Base-by-base conservation (phyloP, 2,113 vertebrate species). In the Puntigrus tetrazona region DNA sequence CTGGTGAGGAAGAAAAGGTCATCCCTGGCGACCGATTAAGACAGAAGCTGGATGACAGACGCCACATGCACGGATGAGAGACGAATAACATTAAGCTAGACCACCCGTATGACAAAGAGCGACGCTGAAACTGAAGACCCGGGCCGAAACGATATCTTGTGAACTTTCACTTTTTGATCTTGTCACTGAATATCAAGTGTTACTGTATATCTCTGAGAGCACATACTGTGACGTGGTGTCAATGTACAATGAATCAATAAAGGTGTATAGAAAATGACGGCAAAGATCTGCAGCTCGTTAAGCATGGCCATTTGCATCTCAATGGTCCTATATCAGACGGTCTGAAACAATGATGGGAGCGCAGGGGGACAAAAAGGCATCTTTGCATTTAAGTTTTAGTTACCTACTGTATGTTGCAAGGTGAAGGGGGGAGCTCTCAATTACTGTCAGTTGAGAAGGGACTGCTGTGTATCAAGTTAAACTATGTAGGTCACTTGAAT, bases 91-190 rank as follows among this genome's bases (percentile, higher is more conserved):
- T 86, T 86, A 70, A 22, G 63, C 13, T 57, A 69, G 87, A 88
- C 87, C 87, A 86, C 85, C 85, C 81, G 43, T 86, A 82, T 4
- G 84, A 77, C 76, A 70, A 41, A 79, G 73, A 47, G 69, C 79
- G 14, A 79, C 63, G 78, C 82, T 45, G 82, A 86, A 88, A 84
- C 31, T 50, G 25, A 73, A 88, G 85, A 73, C 82, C 75, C 61
- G 59, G 45, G 73, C 69, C 50, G 57, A 86, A 43, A 79, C 55
- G 27, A 88, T 88, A 88, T 88, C 87, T 88, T 86, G 78, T 82
- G 87, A 86, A 88, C 87, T 88, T 88, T 88, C 87, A 82, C 87
- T 84, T 88, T 84, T 88, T 59, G 85, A 86, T 88, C 87, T 81
- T 82, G 87, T 81, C 87, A 41, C 85, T 84, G 87, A 81, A 88